Conservation (phyloP, 1,140 invertebrate species). For the Macrosteles quadrilineatus region DNA sequence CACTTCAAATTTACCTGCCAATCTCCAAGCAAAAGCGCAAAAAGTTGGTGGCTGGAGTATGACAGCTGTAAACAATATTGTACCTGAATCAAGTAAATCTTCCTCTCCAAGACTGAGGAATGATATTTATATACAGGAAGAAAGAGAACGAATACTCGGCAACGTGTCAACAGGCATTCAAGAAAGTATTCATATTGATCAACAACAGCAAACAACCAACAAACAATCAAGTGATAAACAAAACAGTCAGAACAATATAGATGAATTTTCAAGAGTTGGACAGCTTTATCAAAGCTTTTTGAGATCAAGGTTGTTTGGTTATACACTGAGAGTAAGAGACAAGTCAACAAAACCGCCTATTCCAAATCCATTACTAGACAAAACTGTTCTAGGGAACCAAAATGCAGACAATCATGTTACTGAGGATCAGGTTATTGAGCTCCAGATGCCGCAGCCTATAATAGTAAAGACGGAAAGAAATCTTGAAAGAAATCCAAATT, state of each 20-base stretch:
- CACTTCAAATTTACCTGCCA: neutral
- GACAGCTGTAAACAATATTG: neutral
- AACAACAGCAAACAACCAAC: no score
- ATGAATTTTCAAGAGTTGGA: neutral
- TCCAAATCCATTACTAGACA: slow-evolving; percentile 14
- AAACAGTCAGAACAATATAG: neutral
- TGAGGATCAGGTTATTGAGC: neutral
- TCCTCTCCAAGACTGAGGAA: neutral
- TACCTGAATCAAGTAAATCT: neutral
- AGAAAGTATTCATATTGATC: neutral
- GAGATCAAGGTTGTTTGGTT: slow-evolving; percentile 4
- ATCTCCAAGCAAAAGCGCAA: neutral
- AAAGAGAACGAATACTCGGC: neutral
- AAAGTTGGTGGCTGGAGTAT: slow-evolving; percentile 1
- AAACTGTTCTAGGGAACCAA: neutral
- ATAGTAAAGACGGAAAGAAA: neutral
- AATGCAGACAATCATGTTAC: neutral
- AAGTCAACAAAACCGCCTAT: neutral
- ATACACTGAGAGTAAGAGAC: slow-evolving; percentile 9
- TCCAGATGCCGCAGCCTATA: slow-evolving; percentile 10
- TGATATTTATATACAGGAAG: neutral
- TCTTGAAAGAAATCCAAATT: neutral
- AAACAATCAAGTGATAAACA: neutral
- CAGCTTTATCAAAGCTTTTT: slow-evolving; percentile 15
- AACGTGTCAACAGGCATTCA: neutral